Conservation (phyloP, 1,140 invertebrate genomes). For the Melipona quadrifasciata region DNA sequence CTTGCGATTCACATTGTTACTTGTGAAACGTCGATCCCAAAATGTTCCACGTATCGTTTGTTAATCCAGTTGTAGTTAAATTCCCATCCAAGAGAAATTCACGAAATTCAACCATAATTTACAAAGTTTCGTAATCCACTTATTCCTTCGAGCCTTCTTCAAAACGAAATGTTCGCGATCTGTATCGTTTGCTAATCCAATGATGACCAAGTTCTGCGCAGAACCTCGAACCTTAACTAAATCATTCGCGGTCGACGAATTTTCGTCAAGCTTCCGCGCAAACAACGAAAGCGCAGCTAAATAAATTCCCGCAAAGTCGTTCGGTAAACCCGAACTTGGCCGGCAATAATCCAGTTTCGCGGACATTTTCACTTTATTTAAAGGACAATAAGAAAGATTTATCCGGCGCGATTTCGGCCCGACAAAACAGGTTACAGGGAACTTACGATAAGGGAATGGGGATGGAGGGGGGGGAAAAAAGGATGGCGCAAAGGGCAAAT, state of each 20-base stretch:
- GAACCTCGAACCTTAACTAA: neutral
- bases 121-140: no score
- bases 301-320: neutral
- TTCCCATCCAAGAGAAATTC: no score
- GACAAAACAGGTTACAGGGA: neutral
- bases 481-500: slow-evolving; percentile 56
- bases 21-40: no score
- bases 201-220: no score
- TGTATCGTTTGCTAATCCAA: no score
- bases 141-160: no score
- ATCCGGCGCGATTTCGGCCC: neutral
- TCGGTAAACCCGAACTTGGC: neutral
- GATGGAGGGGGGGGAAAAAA: neutral
- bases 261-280: neutral
- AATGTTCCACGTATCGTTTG: neutral
- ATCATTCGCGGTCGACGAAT: neutral
- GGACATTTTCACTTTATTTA: neutral
- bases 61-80: neutral
- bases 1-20: no score
- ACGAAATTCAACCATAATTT: neutral
- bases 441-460: neutral
- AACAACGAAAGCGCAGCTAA: no score
- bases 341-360: neutral
- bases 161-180: no score
- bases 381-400: slow-evolving; percentile 16